These are phyloP conservation scores for Parauchenoglanis ngamensis DNA, from an alignment of 2,797 vertebrate genomes.

Conservation along the genomic window DNA sequence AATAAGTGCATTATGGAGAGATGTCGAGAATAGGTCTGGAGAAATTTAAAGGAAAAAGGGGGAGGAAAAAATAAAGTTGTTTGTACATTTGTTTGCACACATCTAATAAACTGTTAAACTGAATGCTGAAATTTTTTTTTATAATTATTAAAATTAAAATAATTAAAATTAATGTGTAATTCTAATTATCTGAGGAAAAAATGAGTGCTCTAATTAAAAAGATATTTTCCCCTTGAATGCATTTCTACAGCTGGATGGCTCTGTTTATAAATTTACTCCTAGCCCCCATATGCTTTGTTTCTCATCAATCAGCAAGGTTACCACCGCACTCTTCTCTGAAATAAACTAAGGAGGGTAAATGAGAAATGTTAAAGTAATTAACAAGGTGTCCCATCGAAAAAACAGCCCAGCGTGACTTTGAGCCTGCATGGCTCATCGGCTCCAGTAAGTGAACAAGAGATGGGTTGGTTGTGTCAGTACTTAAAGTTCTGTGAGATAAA, in stretches of 20 bases:
- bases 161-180: too few relatives aligned
- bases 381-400: conserved; percentile 42
- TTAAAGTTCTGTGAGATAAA: conserved; percentile 48
- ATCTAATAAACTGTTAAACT: background rate
- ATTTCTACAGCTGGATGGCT: background rate
- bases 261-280: background rate
- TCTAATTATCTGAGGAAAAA: background rate
- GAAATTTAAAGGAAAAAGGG: background rate
- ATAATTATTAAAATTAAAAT: too few relatives aligned
- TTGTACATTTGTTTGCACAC: background rate
- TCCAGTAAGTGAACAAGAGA: conserved; percentile 26
- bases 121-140: background rate
- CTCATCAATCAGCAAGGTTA: conserved; percentile 11
- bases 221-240: background rate
- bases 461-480: conserved; percentile 46
- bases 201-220: background rate
- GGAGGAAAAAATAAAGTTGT: too few relatives aligned
- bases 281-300: background rate
- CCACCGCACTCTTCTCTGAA: conserved; percentile 27
- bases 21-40: background rate
- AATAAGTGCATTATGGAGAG: background rate
- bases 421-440: conserved; percentile 43
- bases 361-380: conserved; percentile 46
- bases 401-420: conserved; percentile 46
- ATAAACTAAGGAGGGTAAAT: conserved; percentile 38